Percentiles rank a stretch among this genome's conserved stretches.
Conservation (phyloP, 1,140 invertebrate genomes). For the Magallana ariakensis region DNA sequence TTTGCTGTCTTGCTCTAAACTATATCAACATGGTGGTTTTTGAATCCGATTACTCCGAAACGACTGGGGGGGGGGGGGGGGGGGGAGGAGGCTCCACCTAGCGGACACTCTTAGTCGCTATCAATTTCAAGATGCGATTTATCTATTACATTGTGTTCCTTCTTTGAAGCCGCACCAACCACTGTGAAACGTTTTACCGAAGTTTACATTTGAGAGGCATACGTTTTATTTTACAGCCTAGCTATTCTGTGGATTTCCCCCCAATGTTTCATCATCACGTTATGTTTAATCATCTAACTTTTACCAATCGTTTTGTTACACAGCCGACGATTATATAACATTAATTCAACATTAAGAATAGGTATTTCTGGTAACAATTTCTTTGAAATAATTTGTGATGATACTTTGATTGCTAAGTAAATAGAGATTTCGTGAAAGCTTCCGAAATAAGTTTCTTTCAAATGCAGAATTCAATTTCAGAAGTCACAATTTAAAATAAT, state of each 20-base stretch:
- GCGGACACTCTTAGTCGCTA: neutral
- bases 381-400: conserved; percentile 25
- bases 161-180: conserved; percentile 26
- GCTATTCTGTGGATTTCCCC: neutral
- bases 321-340: conserved; percentile 31
- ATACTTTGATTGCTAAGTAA: conserved; percentile 30
- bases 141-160: conserved; percentile 17
- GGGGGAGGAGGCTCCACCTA: too few species aligned
- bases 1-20: too few species aligned
- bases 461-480: conserved; percentile 21
- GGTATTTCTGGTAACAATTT: conserved; percentile 2
- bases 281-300: conserved; percentile 9
- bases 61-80: too few species aligned
- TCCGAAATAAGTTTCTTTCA: conserved; percentile 5
- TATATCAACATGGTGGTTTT: too few species aligned
- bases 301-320: neutral
- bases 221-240: conserved; percentile 16
- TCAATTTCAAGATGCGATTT: neutral
- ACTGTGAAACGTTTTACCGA: conserved; percentile 30
- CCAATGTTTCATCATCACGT: conserved; percentile 5
- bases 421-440: conserved; percentile 21
- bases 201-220: conserved; percentile 32
- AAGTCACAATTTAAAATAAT: conserved; percentile 32
- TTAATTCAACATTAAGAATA: neutral
- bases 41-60: too few species aligned